phyloP scores from a whole-genome alignment of 1,140 invertebrate species.

The Branchinecta lynchi region DNA sequence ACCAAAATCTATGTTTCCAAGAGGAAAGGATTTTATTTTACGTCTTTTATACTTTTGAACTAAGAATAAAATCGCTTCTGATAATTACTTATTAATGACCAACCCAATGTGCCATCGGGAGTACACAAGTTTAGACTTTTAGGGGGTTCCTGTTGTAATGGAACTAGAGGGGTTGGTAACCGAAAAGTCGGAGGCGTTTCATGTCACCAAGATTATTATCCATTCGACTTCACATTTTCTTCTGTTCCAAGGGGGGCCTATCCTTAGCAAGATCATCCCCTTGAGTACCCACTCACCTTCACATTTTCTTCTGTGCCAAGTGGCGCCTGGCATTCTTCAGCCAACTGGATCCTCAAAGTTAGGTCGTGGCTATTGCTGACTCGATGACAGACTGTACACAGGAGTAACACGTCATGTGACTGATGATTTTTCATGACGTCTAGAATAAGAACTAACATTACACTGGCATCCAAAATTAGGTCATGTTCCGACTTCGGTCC shows the following conservation, averaged over 20 bases:
- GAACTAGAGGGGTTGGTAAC: no score
- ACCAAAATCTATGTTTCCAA: no score
- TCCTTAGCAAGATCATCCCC: no score
- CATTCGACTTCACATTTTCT: constrained; percentile 29
- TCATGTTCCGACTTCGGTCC: background rate
- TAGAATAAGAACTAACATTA: constrained; percentile 28
- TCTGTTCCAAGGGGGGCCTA: constrained; percentile 43
- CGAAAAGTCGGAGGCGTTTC: no score
- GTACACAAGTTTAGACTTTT: no score
- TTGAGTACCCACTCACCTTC: constrained; percentile 25
- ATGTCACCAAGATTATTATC: no score
- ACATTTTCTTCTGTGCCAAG: constrained; percentile 32
- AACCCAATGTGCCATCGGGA: no score
- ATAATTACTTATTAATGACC: no score
- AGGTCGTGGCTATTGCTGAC: constrained; percentile 50
- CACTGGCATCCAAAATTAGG: constrained; percentile 20
- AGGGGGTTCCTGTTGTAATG: no score
- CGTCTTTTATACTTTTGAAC: no score
- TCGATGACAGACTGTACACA: constrained; percentile 58
- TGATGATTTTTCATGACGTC: constrained; percentile 62
- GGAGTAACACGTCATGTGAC: constrained; percentile 61
- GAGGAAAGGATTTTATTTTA: no score
- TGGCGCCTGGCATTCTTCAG: constrained; percentile 46
- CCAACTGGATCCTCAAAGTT: constrained; percentile 42
- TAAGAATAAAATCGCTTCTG: no score